These are phyloP conservation scores for Polyploca ridens DNA, from an alignment of 2,888 invertebrate genomes.

Conservation along the genomic window DNA sequence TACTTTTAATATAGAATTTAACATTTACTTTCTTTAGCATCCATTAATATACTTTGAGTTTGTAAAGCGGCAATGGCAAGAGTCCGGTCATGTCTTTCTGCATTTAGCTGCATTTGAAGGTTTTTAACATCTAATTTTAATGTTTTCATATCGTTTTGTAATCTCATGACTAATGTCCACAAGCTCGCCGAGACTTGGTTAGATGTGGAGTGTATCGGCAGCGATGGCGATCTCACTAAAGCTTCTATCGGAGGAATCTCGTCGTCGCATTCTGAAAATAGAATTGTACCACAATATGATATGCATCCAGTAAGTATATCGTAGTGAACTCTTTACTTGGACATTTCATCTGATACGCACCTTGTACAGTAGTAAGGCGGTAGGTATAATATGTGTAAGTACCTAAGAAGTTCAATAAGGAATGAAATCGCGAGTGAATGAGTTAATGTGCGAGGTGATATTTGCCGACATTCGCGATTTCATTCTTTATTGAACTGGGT, in stretches of 20 bases:
- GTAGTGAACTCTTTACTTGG: conserved; percentile 22
- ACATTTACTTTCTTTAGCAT: conserved; percentile 81
- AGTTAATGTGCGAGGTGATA: too few species aligned
- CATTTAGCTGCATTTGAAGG: conserved; percentile 86
- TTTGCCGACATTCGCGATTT: too few species aligned
- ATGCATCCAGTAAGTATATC: conserved; percentile 19
- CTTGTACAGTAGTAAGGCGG: conserved; percentile 29
- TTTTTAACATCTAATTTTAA: conserved; percentile 86
- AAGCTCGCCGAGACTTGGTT: conserved; percentile 84
- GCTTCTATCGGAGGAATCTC: conserved; percentile 71
- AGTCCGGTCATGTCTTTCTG: conserved; percentile 85
- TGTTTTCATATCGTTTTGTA: conserved; percentile 89
- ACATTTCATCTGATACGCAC: conserved; percentile 47
- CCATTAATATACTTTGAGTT: conserved; percentile 69
- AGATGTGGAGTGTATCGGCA: conserved; percentile 72
- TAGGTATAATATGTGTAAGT: not conserved
- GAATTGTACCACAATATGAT: conserved; percentile 45
- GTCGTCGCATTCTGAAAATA: conserved; percentile 81
- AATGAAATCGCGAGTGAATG: too few species aligned
- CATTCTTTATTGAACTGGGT: too few species aligned
- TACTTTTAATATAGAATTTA: conserved; percentile 33
- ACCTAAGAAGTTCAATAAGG: too few species aligned
- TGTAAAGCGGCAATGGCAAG: conserved; percentile 77
- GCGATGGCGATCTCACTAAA: conserved; percentile 76
- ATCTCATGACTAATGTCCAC: conserved; percentile 90